phyloP scores from a whole-genome alignment of 2,797 vertebrate species.

The Parauchenoglanis ngamensis region DNA sequence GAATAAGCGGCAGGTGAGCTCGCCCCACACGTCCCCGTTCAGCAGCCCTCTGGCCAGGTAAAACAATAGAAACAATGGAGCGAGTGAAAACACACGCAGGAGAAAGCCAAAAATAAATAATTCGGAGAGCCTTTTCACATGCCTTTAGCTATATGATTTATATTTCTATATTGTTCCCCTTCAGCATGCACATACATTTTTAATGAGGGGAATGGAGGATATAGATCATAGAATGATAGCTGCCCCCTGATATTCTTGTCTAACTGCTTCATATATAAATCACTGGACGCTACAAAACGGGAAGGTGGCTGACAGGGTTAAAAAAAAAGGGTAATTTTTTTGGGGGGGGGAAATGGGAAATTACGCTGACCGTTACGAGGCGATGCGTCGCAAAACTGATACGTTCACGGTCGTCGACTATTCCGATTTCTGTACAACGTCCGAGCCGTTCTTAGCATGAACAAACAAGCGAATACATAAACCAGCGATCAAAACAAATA shows the following conservation, averaged over 20 bases:
- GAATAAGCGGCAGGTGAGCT: conserved; percentile 5
- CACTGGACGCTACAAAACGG: conserved; percentile 54
- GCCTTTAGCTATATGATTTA: conserved; percentile 81
- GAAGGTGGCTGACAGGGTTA: conserved; percentile 51
- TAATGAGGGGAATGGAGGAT: conserved; percentile 78
- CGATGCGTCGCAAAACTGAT: not conserved
- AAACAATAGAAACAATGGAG: conserved; percentile 62
- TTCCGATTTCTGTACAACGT: not conserved
- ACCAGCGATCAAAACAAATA: not conserved
- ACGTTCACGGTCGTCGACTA: not conserved
- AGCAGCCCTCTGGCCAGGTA: conserved; percentile 32
- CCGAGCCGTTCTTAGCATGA: not conserved
- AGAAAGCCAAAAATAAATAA: conserved; percentile 44
- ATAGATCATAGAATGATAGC: conserved; percentile 81
- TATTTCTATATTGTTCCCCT: conserved; percentile 82
- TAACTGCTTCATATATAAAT: conserved; percentile 82
- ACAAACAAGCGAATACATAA: not conserved
- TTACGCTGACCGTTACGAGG: not conserved
- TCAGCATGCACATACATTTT: conserved; percentile 81
- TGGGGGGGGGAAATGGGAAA: not conserved
- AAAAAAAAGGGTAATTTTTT: conserved; percentile 55
- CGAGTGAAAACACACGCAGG: conserved; percentile 53
- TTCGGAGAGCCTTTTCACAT: conserved; percentile 13
- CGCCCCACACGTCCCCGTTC: not conserved
- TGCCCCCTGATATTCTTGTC: conserved; percentile 74